Evolutionary conservation across 2,797 vertebrate genomes (phyloP), one percentile per base, ranked within the genome.

Genomic region (Sphenopsis melanotis): DNA sequence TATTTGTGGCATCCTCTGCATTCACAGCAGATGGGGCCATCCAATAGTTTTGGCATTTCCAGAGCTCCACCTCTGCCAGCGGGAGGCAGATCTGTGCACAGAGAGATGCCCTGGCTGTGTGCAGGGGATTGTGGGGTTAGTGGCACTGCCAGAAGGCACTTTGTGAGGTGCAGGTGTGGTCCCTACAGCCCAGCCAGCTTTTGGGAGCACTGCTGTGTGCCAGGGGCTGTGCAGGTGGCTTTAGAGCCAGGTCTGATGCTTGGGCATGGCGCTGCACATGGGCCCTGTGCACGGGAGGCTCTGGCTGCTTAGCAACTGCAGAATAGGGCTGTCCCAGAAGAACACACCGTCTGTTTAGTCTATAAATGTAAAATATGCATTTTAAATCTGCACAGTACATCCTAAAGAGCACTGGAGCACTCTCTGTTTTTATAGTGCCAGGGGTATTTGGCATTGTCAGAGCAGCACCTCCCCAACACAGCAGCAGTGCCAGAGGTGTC

Each of bases 1-100:
- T 83, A 0, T 91, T 83, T 60, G 63, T 76, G 83, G 74, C 63
- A 70, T 39, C 22, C 36, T 86, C 74, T 0, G 0, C 22, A 2
- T 49, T 55, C 60, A 15, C 30, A 64, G 80, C 91, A 94, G 89
- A 91, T 93, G 87, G 89, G 41, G 10, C 59, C 36, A 36, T 86
- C 44, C 80, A 60, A 70, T 27, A 75, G 46, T 27, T 77, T 44
- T 92, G 85, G 87, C 83, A 70, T 84, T 74, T 66, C 56, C 41
- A 15, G 23, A 15, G 8, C 63, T n/a, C 50, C n/a, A 26, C 32
- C 0, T 0, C 41, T 3, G 1, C 41, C 1, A 0, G 53, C 9
- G 1, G 29, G 22, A 49, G 46, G 60, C 39, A 46, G 66, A 22
- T 76, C 74, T 53, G 55, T 0, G 0, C 5, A 1, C 8, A 10